phyloP scores from a whole-genome alignment of 2,113 vertebrate species.

The Toxotes jaculatrix region DNA sequence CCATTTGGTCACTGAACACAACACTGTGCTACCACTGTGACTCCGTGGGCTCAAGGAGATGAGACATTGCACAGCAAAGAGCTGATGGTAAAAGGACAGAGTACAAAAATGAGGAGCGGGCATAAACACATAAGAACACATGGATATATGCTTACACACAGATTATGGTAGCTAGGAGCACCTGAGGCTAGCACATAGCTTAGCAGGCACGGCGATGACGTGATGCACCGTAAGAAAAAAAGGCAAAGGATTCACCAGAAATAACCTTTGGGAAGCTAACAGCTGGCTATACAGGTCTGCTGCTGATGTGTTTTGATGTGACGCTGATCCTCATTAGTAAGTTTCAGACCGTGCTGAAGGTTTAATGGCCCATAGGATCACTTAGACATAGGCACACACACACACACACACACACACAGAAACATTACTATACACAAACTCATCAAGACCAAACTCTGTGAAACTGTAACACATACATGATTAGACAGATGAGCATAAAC shows the following conservation, averaged over 20 bases:
- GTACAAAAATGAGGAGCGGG: not conserved
- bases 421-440: conserved; percentile 7
- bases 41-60: no score
- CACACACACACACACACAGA: not conserved
- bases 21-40: not conserved
- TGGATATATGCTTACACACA: not conserved
- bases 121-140: no score
- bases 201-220: not conserved
- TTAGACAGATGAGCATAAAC: conserved; percentile 6
- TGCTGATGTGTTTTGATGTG: conserved; percentile 47
- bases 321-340: conserved; percentile 57
- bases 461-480: not conserved
- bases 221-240: not conserved
- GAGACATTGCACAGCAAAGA: not conserved
- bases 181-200: not conserved
- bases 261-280: conserved; percentile 1
- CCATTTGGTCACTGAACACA: not conserved
- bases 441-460: conserved; percentile 3
- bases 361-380: conserved; percentile 31
- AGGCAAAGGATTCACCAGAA: not conserved
- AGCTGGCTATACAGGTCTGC: not conserved
- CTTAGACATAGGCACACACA: not conserved
- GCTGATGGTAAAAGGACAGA: not conserved
- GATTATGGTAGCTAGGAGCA: not conserved
- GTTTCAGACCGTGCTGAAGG: conserved; percentile 22